phyloP scores from a whole-genome alignment of 2,797 vertebrate genomes.

The Silurus aristotelis region DNA sequence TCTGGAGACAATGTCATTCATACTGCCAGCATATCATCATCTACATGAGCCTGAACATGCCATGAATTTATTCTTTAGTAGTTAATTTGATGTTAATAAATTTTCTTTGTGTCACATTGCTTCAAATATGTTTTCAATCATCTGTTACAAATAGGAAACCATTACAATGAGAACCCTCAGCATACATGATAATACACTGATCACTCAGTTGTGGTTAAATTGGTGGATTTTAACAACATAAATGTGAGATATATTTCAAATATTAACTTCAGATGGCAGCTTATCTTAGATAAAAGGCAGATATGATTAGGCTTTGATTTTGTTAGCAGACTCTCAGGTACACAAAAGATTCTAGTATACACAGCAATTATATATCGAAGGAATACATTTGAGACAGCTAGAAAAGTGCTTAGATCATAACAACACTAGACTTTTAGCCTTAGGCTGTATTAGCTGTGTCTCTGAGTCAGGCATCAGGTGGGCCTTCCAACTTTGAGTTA shows the following conservation, averaged over 20 bases:
- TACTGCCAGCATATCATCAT: constrained; percentile 44
- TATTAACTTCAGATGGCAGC: not conserved
- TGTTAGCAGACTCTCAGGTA: not conserved
- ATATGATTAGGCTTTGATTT: not conserved
- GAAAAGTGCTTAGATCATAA: constrained; percentile 12
- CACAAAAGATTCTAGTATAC: not conserved
- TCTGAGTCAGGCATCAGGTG: constrained; percentile 42
- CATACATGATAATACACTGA: constrained; percentile 32
- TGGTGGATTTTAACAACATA: constrained; percentile 11
- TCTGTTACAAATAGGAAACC: constrained; percentile 71
- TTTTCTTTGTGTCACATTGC: constrained; percentile 43
- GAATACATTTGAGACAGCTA: constrained; percentile 13
- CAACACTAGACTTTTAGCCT: constrained; percentile 24
- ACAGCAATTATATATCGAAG: not conserved
- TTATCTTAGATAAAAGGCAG: not conserved
- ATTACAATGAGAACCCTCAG: constrained; percentile 78
- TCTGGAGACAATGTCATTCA: constrained; percentile 51
- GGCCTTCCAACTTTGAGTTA: constrained; percentile 46
- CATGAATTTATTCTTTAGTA: constrained; percentile 48
- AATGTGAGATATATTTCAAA: not conserved
- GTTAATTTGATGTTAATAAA: constrained; percentile 48
- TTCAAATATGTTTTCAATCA: constrained; percentile 56
- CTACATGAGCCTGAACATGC: constrained; percentile 39
- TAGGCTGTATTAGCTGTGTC: constrained; percentile 41
- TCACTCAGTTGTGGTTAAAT: constrained; percentile 29